Evolutionary conservation across 2,113 vertebrate genomes (phyloP).

Genomic region (Myanophis thanlyinensis): DNA sequence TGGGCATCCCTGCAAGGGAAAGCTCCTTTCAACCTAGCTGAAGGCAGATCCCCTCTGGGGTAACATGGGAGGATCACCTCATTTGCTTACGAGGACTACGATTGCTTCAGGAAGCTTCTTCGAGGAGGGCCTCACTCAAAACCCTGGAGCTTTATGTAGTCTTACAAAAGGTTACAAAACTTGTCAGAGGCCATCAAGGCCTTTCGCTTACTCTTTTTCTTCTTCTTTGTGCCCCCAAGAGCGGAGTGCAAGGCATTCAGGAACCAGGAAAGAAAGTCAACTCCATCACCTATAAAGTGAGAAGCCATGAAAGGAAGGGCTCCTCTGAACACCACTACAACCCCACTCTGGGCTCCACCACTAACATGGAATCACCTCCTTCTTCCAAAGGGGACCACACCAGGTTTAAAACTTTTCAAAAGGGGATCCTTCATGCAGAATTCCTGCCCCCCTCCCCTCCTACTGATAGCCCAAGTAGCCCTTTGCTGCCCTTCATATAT

Average conservation of each 20-base stretch:
- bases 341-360: not conserved
- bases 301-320: too few relatives aligned
- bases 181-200: fast-evolving
- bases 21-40: not conserved
- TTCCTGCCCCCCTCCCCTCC: too few relatives aligned
- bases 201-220: slow-evolving; percentile 80
- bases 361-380: too few relatives aligned
- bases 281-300: slow-evolving; percentile 82
- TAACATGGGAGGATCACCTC: not conserved
- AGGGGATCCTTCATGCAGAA: not conserved
- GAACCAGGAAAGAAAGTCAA: slow-evolving; percentile 98
- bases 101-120: not conserved
- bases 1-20: not conserved
- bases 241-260: slow-evolving; percentile 92
- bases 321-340: too few relatives aligned
- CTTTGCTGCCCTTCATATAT: not conserved
- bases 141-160: not conserved
- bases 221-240: slow-evolving; percentile 93
- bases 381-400: too few relatives aligned
- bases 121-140: not conserved
- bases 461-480: not conserved
- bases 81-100: not conserved
- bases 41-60: not conserved
- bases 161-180: not conserved
- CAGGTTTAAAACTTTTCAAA: not conserved